Evolutionary conservation across 2,797 vertebrate genomes (phyloP), one percentile per base, ranked within the genome.

Genomic region (Notolepis coatsorum): DNA sequence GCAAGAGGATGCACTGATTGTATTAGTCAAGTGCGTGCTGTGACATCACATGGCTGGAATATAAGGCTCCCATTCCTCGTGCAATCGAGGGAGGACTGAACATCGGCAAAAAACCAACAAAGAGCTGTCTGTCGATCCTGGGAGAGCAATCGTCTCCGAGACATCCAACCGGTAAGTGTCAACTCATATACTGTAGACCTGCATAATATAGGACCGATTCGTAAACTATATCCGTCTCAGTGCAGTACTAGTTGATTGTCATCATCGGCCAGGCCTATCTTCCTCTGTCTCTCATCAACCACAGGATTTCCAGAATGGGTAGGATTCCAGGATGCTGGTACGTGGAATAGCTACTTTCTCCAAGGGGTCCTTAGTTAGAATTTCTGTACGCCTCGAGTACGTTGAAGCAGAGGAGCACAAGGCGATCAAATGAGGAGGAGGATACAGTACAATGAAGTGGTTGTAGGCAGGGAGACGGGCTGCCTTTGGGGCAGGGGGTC

Each of bases 31-130:
- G 92, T 91, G 75, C n/a, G n/a, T 80, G 81, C 73, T 85, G 84
- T 94, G 91, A 92, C 92, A 91, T 94, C 92, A 93, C 91, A 85
- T 89, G 85, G 78, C 75, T 81, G 77, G 64, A 80, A 86, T 86
- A 89, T 89, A 89, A 91, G 84, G 71, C 85, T 86, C 79, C 72
- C 81, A 71, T 82, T 87, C 83, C 88, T 78, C 65, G 84, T 71
- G 56, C 79, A 79, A 71, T 85, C 81, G 81, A 89, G 86, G 81
- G 76, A 90, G 86, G 86, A 90, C 88, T 71, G 66, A 78, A 73
- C 75, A 83, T 76, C 71, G 63, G 78, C 66, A 82, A 87, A 86
- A 84, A 81, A 75, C 77, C 78, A 84, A 91, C 89, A 90, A 91
- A 90, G 89, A 81, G 55, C 70, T 70, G 73, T 83, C 84, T 91